A percentile compares a stretch with the other conserved stretches of the same genome.
These are phyloP conservation scores for Valencia hispanica DNA, from an alignment of 2,797 vertebrate species.

Conservation along the genomic window DNA sequence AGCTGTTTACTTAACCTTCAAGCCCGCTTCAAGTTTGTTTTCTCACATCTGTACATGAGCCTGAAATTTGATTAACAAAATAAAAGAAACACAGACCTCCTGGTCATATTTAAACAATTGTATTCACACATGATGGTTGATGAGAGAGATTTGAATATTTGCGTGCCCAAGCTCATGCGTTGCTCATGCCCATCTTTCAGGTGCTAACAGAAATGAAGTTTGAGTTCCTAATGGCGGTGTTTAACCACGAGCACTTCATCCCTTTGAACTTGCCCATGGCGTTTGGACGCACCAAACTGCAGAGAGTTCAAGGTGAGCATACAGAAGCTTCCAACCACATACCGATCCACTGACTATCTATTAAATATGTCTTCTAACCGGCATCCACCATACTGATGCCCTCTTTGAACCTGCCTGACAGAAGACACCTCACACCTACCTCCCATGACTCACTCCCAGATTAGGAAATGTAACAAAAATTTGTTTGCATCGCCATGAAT, in stretches of 20 bases:
- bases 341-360: constrained; percentile 12
- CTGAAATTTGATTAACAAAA: constrained; percentile 60
- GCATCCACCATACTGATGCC: constrained; percentile 30
- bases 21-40: background rate
- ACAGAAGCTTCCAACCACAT: constrained; percentile 9
- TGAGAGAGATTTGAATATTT: background rate
- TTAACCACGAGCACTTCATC: constrained; percentile 97
- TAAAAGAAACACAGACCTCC: background rate
- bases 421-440: background rate
- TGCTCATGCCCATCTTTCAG: constrained; percentile 64
- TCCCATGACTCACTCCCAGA: background rate
- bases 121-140: background rate
- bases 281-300: constrained; percentile 92
- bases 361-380: constrained; percentile 16
- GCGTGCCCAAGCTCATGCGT: background rate
- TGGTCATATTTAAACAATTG: background rate
- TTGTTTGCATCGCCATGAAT: constrained; percentile 8
- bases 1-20: background rate
- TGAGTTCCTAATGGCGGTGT: constrained; percentile 93
- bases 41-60: background rate
- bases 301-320: constrained; percentile 89
- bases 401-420: constrained; percentile 37
- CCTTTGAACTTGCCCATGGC: constrained; percentile 96
- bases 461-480: background rate
- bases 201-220: constrained; percentile 94